A percentile compares a stretch with the other conserved stretches of the same genome.
These are phyloP conservation scores for Rousettus madagascariensis DNA, from an alignment of 2,797 vertebrate genomes.

Conservation along the genomic window DNA sequence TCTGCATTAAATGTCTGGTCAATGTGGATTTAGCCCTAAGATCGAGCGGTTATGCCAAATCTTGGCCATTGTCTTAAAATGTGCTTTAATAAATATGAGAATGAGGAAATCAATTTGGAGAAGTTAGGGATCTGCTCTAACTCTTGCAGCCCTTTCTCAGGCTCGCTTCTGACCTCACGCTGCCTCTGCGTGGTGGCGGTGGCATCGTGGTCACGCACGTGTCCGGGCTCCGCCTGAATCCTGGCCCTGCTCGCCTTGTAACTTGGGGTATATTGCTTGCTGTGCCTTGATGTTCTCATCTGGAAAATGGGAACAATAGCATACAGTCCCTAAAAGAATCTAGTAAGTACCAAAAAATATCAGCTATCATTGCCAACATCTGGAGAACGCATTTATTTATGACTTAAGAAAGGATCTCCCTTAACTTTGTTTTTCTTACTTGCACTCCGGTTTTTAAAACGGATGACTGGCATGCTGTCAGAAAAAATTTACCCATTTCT, in stretches of 20 bases:
- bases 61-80: constrained; percentile 39
- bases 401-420: neutral
- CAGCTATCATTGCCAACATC: neutral
- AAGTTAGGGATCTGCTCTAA: neutral
- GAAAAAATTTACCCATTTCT: neutral
- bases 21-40: constrained; percentile 29
- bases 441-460: neutral
- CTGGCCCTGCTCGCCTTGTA: neutral
- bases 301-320: neutral
- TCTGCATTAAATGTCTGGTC: constrained; percentile 43
- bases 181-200: fast-evolving
- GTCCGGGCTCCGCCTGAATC: neutral
- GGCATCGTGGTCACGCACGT: fast-evolving
- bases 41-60: constrained; percentile 1
- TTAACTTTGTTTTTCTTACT: neutral
- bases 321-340: neutral
- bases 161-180: fast-evolving
- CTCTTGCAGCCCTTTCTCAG: neutral
- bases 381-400: neutral
- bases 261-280: neutral
- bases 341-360: neutral
- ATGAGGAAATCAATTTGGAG: neutral
- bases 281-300: neutral
- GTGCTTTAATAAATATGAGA: constrained; percentile 21
- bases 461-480: neutral